A percentile compares a stretch with the other conserved stretches of the same genome.
Conservation (phyloP, 1,140 invertebrate genomes). For the Choristoneura fumiferana region DNA sequence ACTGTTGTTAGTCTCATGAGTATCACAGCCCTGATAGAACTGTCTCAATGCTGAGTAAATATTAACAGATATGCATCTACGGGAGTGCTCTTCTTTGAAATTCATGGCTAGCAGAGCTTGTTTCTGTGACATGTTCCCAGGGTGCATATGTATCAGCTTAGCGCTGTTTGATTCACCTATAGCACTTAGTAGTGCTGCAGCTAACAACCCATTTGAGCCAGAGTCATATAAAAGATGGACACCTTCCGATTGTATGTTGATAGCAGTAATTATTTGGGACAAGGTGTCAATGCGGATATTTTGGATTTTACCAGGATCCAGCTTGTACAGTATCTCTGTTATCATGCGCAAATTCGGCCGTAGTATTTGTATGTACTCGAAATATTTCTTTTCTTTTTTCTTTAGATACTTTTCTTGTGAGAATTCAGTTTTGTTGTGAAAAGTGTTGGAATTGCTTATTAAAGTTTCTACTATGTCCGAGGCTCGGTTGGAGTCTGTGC, state of each 20-base stretch:
- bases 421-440: conserved; percentile 92
- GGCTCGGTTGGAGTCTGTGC: conserved; percentile 86
- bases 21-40: conserved; percentile 79
- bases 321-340: conserved; percentile 87
- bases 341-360: conserved; percentile 87
- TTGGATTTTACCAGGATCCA: conserved; percentile 87
- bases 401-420: conserved; percentile 96
- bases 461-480: conserved; percentile 92
- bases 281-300: conserved; percentile 91
- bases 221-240: conserved; percentile 93
- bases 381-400: conserved; percentile 96
- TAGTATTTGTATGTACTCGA: conserved; percentile 86
- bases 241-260: conserved; percentile 88
- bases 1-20: conserved; percentile 33
- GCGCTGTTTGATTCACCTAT: conserved; percentile 82
- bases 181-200: conserved; percentile 88
- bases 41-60: conserved; percentile 85
- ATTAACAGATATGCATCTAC: conserved; percentile 84
- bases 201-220: conserved; percentile 89
- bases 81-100: conserved; percentile 82
- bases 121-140: conserved; percentile 88
- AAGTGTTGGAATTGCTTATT: conserved; percentile 93
- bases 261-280: conserved; percentile 90
- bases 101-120: conserved; percentile 89
- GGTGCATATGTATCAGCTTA: conserved; percentile 87